These are phyloP conservation scores for Zosterops pallidus DNA, from an alignment of 2,113 vertebrate genomes.

Conservation along the genomic window DNA sequence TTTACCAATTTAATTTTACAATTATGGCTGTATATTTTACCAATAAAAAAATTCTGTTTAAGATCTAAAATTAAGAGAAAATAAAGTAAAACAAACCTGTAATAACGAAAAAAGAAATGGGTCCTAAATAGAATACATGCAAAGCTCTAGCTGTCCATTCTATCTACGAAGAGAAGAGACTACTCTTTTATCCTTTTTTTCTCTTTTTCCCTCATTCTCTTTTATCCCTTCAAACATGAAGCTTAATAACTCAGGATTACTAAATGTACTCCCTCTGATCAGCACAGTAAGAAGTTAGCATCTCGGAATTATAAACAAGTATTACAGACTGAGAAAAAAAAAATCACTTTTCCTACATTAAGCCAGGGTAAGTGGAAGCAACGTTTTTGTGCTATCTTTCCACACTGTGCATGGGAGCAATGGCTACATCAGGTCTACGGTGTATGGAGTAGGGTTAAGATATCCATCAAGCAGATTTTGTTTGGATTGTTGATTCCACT, in stretches of 20 bases:
- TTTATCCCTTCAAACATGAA: constrained; percentile 1
- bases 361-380: neutral
- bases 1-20: neutral
- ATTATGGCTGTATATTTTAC: neutral
- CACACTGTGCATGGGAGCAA: neutral
- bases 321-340: neutral
- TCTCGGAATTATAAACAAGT: neutral
- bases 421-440: neutral
- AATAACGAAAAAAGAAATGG: neutral
- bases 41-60: neutral
- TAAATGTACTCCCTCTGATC: neutral
- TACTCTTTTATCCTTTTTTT: neutral
- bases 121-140: neutral
- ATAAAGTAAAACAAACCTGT: neutral
- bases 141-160: neutral
- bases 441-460: neutral
- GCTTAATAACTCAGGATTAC: neutral
- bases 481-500: neutral
- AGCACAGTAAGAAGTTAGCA: neutral
- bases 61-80: neutral
- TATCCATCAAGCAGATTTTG: neutral
- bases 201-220: neutral
- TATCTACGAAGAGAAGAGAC: neutral
- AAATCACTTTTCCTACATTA: accelerated
- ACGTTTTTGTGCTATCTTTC: neutral